A percentile compares a stretch with the other conserved stretches of the same genome.
Evolutionary conservation across 2,797 vertebrate genomes (phyloP).

Genomic region (Jordanella pulchra): DNA sequence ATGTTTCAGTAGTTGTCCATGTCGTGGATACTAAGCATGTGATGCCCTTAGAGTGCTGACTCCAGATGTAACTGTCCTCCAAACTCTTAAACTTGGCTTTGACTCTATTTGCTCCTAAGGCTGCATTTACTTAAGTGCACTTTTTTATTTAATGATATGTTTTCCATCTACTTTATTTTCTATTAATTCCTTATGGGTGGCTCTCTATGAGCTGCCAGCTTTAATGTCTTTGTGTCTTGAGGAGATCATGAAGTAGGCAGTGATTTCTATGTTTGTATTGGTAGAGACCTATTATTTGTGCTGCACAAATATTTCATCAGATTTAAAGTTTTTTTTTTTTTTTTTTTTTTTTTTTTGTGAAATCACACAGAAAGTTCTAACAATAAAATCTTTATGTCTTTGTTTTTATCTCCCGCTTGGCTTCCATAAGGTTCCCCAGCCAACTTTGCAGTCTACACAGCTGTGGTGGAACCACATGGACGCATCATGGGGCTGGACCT

Average conservation of each 20-base stretch:
- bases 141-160: neutral
- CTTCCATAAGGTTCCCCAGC: constrained; percentile 87
- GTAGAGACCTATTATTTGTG: neutral
- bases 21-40: no score
- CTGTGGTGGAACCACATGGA: constrained; percentile 93
- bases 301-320: neutral
- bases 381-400: neutral
- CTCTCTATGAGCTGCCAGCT: no score
- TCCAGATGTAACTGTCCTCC: neutral
- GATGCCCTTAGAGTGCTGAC: no score
- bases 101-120: neutral
- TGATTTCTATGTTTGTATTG: no score
- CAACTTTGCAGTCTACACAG: constrained; percentile 94
- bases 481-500: constrained; percentile 98
- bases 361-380: neutral
- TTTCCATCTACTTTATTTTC: neutral
- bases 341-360: neutral
- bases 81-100: neutral
- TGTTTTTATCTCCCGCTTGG: neutral
- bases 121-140: neutral
- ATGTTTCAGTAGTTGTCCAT: no score
- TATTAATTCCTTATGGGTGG: no score
- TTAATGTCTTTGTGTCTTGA: no score
- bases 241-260: no score
- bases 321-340: neutral